Conservation (phyloP, 2,888 invertebrate species). For the Clusia tigrina region DNA sequence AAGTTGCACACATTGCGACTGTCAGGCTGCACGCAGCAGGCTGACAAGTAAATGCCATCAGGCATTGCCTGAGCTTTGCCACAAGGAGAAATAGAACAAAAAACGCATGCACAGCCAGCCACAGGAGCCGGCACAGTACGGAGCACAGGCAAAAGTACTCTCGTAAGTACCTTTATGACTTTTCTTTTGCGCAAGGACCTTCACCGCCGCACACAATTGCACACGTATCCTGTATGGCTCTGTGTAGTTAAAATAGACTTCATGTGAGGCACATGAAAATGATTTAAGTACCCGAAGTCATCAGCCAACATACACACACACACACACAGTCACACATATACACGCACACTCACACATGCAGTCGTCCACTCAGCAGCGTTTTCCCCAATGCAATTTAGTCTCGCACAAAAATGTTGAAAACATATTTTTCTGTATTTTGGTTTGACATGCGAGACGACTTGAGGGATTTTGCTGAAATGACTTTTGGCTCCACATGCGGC, state of each 20-base stretch:
- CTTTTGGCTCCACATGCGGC: constrained; percentile 59
- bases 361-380: background rate
- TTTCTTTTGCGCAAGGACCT: constrained; percentile 5
- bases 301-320: too few relatives aligned
- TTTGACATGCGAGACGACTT: constrained; percentile 52
- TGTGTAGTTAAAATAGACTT: background rate
- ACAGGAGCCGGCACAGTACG: constrained; percentile 2
- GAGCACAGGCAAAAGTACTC: background rate
- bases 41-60: constrained; percentile 20
- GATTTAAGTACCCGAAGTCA: constrained; percentile 9
- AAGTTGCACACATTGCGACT: constrained; percentile 2
- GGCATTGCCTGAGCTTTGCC: background rate
- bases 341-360: too few relatives aligned
- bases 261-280: background rate
- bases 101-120: background rate
- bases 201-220: background rate
- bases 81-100: background rate
- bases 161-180: constrained; percentile 12
- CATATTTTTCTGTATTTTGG: constrained; percentile 38
- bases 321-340: too few relatives aligned
- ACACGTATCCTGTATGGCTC: too few relatives aligned
- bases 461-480: constrained; percentile 62
- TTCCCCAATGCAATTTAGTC: constrained; percentile 49
- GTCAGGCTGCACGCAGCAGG: constrained; percentile 16
- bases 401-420: constrained; percentile 47